Evolutionary conservation across 2,113 vertebrate species (phyloP).

Genomic region (Scomber colias): DNA sequence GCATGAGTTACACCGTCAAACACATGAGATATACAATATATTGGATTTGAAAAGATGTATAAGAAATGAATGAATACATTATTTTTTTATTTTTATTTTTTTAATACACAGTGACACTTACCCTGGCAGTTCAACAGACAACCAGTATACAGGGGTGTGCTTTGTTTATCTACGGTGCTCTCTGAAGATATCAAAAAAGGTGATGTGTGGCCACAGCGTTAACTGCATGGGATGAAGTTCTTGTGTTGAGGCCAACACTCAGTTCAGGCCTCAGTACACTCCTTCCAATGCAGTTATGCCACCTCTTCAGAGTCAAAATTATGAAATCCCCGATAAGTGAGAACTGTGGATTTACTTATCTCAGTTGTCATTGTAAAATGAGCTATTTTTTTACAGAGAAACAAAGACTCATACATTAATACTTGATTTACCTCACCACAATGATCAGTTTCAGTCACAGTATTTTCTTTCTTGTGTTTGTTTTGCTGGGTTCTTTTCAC

Average conservation of each 20-base stretch:
- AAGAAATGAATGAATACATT: too few relatives aligned
- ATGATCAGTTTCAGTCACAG: too few relatives aligned
- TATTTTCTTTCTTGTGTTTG: too few relatives aligned
- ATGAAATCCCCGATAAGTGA: background rate
- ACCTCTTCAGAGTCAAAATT: background rate
- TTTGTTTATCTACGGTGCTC: conserved; percentile 11
- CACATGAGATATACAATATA: too few relatives aligned
- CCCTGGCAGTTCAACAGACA: background rate
- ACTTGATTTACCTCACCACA: too few relatives aligned
- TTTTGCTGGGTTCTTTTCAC: background rate
- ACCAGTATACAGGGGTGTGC: background rate
- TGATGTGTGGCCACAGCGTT: background rate
- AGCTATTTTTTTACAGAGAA: too few relatives aligned
- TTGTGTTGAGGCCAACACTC: conserved; percentile 1
- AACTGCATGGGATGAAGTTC: conserved; percentile 1
- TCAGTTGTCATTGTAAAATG: too few relatives aligned
- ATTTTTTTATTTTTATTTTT: too few relatives aligned
- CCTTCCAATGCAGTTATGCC: background rate
- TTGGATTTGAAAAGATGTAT: too few relatives aligned
- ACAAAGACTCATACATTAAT: too few relatives aligned
- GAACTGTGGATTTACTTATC: background rate
- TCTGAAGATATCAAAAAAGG: conserved; percentile 15
- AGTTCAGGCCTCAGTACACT: background rate
- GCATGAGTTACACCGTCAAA: too few relatives aligned
- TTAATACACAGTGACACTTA: too few relatives aligned